phyloP scores from a whole-genome alignment of 2,888 invertebrate genomes.

The Ypsolopha scabrella region DNA sequence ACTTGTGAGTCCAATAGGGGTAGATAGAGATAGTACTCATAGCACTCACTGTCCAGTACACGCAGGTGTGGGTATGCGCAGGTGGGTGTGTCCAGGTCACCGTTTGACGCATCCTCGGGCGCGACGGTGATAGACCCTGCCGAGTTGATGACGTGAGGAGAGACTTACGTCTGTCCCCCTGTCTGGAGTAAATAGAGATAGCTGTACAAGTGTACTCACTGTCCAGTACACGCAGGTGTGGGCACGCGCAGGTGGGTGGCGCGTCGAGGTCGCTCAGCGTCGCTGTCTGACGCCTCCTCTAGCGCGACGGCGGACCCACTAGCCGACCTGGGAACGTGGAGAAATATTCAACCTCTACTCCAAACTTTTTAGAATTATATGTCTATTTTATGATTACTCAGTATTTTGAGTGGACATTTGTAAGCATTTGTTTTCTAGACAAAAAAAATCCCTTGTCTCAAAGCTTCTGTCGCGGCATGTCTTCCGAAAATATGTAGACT shows the following conservation, averaged over 20 bases:
- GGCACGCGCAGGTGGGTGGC: slow-evolving; percentile 47
- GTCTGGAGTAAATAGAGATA: background rate
- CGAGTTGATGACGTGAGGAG: background rate
- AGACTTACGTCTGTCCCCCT: background rate
- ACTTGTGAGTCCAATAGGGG: background rate
- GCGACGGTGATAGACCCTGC: background rate
- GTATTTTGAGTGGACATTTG: too few relatives aligned
- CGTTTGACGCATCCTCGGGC: background rate
- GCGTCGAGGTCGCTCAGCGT: slow-evolving; percentile 49
- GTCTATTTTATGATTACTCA: too few relatives aligned
- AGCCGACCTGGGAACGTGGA: slow-evolving; percentile 37
- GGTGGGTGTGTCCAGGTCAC: too few relatives aligned
- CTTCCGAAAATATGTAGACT: too few relatives aligned
- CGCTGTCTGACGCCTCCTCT: slow-evolving; percentile 60
- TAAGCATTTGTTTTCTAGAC: too few relatives aligned
- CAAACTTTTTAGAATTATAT: too few relatives aligned
- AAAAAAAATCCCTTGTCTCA: too few relatives aligned
- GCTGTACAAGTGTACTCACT: background rate
- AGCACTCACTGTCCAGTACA: slow-evolving; percentile 19
- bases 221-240: slow-evolving; percentile 44
- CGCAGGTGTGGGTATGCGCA: too few relatives aligned
- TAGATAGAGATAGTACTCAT: background rate
- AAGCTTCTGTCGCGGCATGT: too few relatives aligned
- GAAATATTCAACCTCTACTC: too few relatives aligned
- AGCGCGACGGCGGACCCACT: slow-evolving; percentile 35